Base-by-base conservation (phyloP, 2,888 invertebrate species). In the Perdita meconis region DNA sequence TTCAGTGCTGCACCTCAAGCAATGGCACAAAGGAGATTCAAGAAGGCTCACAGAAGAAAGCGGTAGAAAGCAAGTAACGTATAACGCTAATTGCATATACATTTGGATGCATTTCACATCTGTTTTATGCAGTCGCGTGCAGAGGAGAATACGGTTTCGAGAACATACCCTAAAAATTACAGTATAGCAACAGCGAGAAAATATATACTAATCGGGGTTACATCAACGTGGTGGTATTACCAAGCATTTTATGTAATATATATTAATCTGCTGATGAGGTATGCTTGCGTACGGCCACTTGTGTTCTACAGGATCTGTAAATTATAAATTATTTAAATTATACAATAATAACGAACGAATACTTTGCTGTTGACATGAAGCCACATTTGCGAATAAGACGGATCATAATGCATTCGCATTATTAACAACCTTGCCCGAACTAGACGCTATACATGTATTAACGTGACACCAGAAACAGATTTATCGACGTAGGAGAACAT, bases 1-100 rank as follows among this genome's bases (percentile, higher is more conserved):
- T 64, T 44, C 22, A 91, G 90, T 40, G 90, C 88, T 30, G 59
- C 83, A 36, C 89, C 90, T 12, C 88, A 86, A 64, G 57, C 80
- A 24, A 30, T 86, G 30, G 67, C 81, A 36, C 86, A 89, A 78
- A 89, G 93, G 69, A 93, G 92, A 88, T 92, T 93, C 73, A 93
- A 93, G 84, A 93, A 92, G 86, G 94, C 94, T 66, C 88, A 93
- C 16, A 90, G 94, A 82, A 90, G 93, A 87, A 91, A 80, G 36
- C 81, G 84, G 75, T 85, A 84, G 78, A 80, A 69, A 68, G 75
- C 67, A 71, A 73, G 56, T 64, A 64, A 70, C 19, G 36, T 60
- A 59, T 57, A 60, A 67, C 57, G 55, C 60, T 84, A 82, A 47
- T 76, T 72, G 64, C 42, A 64, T 42, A 47, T 78, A 66, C 67